A percentile compares a stretch with the other conserved stretches of the same genome.
These are phyloP conservation scores for Diploptera punctata DNA, from an alignment of 2,888 invertebrate genomes.

Conservation along the genomic window DNA sequence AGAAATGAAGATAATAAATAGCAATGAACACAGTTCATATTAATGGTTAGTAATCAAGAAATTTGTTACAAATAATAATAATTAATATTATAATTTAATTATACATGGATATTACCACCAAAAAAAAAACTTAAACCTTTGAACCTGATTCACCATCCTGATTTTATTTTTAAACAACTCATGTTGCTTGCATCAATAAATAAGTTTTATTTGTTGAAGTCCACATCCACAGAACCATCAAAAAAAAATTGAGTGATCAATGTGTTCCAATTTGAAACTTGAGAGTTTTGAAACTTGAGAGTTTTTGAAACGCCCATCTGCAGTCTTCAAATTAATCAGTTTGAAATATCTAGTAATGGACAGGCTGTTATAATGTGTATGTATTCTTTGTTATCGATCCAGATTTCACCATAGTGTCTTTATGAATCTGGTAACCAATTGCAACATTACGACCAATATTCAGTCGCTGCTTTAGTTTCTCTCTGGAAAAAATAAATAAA, in stretches of 20 bases:
- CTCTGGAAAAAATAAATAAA: conserved; percentile 59
- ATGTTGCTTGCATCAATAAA: too few species aligned
- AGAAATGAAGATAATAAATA: too few species aligned
- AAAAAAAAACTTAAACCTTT: too few species aligned
- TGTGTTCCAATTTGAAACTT: conserved; percentile 4
- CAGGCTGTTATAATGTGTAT: conserved; percentile 67
- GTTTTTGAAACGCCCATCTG: not conserved
- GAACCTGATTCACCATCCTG: too few species aligned
- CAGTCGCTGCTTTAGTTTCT: conserved; percentile 85
- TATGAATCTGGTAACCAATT: conserved; percentile 82
- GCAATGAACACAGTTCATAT: not conserved
- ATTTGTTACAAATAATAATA: not conserved
- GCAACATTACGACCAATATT: conserved; percentile 68
- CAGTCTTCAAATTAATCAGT: conserved; percentile 28
- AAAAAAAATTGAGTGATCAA: conserved; percentile 12
- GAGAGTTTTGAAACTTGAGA: too few species aligned
- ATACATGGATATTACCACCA: not conserved
- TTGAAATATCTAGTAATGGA: conserved; percentile 40
- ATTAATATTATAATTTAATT: conserved; percentile 13
- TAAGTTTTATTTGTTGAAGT: not conserved
- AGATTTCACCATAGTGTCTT: conserved; percentile 84
- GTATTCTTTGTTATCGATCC: conserved; percentile 82
- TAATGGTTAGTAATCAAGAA: conserved; percentile 10
- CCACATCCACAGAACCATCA: not conserved
- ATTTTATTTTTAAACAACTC: too few species aligned